phyloP scores from a whole-genome alignment of 2,888 invertebrate genomes.

The Hypsopygia costalis region DNA sequence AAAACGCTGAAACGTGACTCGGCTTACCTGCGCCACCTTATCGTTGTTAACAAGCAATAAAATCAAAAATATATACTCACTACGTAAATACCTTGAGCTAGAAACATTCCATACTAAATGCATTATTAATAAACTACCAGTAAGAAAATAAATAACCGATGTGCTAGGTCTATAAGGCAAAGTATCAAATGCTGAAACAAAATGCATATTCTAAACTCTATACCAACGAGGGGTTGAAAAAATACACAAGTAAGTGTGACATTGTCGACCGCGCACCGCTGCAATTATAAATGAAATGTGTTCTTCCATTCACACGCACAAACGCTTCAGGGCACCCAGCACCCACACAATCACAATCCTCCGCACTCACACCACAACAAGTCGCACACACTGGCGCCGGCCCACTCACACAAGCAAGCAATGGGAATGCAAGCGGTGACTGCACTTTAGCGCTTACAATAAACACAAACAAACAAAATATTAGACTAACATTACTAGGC shows the following conservation, averaged over 20 bases:
- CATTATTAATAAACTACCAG: conserved; percentile 4
- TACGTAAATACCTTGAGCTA: conserved; percentile 30
- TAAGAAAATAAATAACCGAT: neutral
- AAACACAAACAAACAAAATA: conserved; percentile 79
- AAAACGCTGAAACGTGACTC: conserved; percentile 73
- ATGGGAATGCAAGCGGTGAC: conserved; percentile 79
- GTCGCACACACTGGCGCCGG: conserved; percentile 39
- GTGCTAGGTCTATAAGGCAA: too few relatives aligned
- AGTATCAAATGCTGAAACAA: neutral
- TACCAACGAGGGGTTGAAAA: conserved; percentile 49
- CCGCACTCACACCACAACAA: conserved; percentile 51
- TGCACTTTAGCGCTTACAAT: conserved; percentile 78
- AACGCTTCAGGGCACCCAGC: conserved; percentile 67
- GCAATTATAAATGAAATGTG: conserved; percentile 80
- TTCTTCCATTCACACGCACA: conserved; percentile 79
- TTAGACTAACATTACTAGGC: conserved; percentile 57
- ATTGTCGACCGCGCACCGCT: conserved; percentile 74
- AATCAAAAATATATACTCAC: conserved; percentile 58
- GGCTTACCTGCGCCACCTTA: conserved; percentile 66
- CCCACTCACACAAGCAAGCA: conserved; percentile 53
- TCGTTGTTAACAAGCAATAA: conserved; percentile 70
- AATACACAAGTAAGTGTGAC: conserved; percentile 60
- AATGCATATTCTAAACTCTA: neutral
- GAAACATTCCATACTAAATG: neutral
- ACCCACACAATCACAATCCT: conserved; percentile 42